Evolutionary conservation across 37 sponge, comb jelly and placozoan genomes (phyloP).

Genomic region (Tethya wilhelma): DNA sequence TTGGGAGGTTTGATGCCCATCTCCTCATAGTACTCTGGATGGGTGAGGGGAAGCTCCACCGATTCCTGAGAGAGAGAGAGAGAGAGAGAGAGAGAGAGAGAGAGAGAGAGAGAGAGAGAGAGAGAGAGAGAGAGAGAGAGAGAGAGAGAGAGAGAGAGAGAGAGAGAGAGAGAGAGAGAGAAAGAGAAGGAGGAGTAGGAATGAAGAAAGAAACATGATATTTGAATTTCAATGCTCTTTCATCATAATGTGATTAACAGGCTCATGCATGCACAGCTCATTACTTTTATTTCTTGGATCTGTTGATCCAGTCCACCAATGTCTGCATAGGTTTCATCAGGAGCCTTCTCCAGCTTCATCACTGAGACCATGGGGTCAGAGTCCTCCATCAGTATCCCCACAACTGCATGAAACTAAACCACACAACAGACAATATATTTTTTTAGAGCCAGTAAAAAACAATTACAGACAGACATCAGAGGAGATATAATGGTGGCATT

Average conservation of each 20-base stretch:
- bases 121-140: constrained; percentile 21
- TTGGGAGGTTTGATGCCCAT: constrained; percentile 99
- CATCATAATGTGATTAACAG: too few relatives aligned
- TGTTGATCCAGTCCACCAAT: constrained; percentile 96
- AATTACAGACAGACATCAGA: too few relatives aligned
- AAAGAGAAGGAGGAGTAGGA: constrained; percentile 7
- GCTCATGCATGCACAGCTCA: background rate
- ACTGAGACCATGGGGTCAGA: constrained; percentile 99
- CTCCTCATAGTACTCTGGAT: constrained; percentile 99
- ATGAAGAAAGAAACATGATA: too few relatives aligned
- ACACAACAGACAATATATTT: too few relatives aligned
- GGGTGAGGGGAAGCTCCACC: constrained; percentile 98
- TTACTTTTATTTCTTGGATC: constrained; percentile 97
- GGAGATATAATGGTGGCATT: too few relatives aligned
- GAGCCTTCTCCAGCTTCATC: constrained; percentile 99
- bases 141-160: constrained; percentile 27
- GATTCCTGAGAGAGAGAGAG: constrained; percentile 80
- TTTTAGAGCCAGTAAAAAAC: too few relatives aligned
- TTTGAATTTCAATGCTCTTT: too few relatives aligned
- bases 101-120: constrained; percentile 4
- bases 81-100: background rate
- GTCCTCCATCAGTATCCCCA: constrained; percentile 95
- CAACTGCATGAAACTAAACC: constrained; percentile 97
- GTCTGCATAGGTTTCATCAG: constrained; percentile 97
- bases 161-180: constrained; percentile 27